Evolutionary conservation across 2,888 invertebrate genomes (phyloP), one percentile per base, ranked within the genome.

Genomic region (Ophonus ardosiacus): DNA sequence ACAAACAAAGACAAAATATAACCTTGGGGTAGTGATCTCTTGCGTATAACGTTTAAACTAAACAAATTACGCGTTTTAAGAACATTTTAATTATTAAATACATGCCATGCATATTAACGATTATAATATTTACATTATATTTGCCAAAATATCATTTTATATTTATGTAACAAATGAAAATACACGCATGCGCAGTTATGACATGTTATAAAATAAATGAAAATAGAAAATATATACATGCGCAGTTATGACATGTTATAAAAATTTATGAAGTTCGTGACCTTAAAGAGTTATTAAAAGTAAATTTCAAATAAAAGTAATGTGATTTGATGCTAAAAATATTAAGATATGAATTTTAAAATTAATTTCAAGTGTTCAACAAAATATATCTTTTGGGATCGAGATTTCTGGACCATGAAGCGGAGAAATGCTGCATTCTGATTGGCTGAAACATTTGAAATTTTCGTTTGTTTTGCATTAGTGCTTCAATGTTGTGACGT

Each of bases 401-500:
- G 87, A 88, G 87, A 85, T 86, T 88, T 87, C 65, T 51, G 51
- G 79, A 82, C 85, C 85, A 86, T 56, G 76, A 78, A 57, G 31
- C 71, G 68, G 57, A 56, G 84, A 81, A 86, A 86, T 86, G 82
- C 84, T 84, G 24, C 59, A 21, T 43, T 81, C 40, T 89, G 88
- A 89, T 89, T 89, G 89, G 89, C 87, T 76, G 86, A 85, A 87
- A 88, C 88, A 88, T 89, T 89, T 87, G 88, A 89, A 89, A 88
- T 88, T 87, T 86, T 86, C 86, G 85, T 86, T 87, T 88, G 87
- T 87, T 87, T 87, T 68, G 79, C 85, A 83, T 81, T 85, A 24
- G 57, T 68, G 57, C 76, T 86, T 74, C 40, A 76, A 86, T 65
- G 86, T 86, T 86, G 86, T 87, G 87, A 87, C 86, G 87, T 87